Percentiles rank a stretch among this genome's conserved stretches.
phyloP scores from a whole-genome alignment of 2,797 vertebrate species.

The Silurus aristotelis region DNA sequence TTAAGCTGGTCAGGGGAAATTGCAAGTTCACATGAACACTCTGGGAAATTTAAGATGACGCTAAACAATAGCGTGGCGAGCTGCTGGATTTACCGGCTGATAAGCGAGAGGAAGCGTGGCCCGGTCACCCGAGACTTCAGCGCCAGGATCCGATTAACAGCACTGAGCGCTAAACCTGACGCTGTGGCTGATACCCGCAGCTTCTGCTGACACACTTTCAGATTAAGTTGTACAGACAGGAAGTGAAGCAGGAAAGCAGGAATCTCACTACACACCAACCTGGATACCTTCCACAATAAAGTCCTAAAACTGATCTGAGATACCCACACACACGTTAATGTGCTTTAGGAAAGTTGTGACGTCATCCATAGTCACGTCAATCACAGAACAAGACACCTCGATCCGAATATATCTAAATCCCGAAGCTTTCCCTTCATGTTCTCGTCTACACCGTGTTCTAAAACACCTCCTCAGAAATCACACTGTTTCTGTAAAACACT shows the following conservation, averaged over 20 bases:
- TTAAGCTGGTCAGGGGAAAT: not conserved
- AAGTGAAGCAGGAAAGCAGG: constrained; percentile 1
- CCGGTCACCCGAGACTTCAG: not conserved
- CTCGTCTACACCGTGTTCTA: no score
- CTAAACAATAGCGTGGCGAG: not conserved
- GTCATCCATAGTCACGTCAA: no score
- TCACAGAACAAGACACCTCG: no score
- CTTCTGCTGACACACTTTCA: not conserved
- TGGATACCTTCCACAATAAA: not conserved
- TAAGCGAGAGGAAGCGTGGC: not conserved
- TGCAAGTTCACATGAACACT: not conserved
- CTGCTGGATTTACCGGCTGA: not conserved
- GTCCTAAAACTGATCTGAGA: not conserved
- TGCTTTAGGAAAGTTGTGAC: no score
- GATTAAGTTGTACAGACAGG: not conserved
- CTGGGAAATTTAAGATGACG: not conserved
- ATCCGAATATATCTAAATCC: no score
- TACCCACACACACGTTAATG: not conserved
- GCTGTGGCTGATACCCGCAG: not conserved
- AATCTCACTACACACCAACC: not conserved
- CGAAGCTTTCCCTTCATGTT: no score
- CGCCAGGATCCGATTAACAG: not conserved
- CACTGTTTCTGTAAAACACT: no score
- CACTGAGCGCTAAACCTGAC: not conserved
- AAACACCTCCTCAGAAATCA: no score